Conservation (phyloP, 1,140 invertebrate species). For the Orussus abietinus region DNA sequence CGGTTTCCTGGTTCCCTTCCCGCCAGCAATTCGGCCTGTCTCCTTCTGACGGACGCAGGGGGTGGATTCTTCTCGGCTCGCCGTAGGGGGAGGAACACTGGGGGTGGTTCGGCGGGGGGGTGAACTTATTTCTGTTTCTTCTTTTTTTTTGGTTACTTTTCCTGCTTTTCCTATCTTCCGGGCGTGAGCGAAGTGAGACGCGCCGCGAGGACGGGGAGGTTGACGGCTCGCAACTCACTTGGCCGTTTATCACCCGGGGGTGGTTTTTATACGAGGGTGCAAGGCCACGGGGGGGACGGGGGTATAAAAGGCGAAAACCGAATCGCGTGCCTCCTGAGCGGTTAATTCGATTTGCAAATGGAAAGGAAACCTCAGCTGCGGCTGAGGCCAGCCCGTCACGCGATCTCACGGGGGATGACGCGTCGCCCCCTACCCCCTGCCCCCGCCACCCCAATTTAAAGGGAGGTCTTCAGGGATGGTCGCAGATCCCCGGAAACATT, state of each 20-base stretch:
- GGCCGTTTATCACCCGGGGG: conserved; percentile 8
- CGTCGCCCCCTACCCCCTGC: conserved; percentile 1
- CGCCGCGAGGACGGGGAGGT: conserved; percentile 32
- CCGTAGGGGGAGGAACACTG: no score
- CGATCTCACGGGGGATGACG: conserved; percentile 30
- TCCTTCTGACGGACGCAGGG: no score
- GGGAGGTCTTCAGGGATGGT: no score
- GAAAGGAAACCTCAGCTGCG: conserved; percentile 47
- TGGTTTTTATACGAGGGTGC: no score
- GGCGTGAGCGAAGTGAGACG: conserved; percentile 51
- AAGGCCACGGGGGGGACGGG: not conserved
- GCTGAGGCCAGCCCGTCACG: conserved; percentile 44
- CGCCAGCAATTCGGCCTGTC: no score
- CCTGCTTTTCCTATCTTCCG: conserved; percentile 16
- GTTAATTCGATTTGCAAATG: conserved; percentile 52
- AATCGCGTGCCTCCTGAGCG: conserved; percentile 47
- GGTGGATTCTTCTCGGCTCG: no score
- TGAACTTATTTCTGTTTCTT: conserved; percentile 5
- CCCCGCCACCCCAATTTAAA: no score
- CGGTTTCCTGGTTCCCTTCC: conserved; percentile 7
- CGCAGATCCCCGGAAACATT: no score
- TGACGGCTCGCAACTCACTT: conserved; percentile 51
- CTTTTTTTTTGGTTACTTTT: conserved; percentile 11
- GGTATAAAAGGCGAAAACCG: conserved; percentile 1
- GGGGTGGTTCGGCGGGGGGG: no score